A percentile compares a stretch with the other conserved stretches of the same genome.
Evolutionary conservation across 1,140 invertebrate species (phyloP).

Genomic region (Pararge aegeria): DNA sequence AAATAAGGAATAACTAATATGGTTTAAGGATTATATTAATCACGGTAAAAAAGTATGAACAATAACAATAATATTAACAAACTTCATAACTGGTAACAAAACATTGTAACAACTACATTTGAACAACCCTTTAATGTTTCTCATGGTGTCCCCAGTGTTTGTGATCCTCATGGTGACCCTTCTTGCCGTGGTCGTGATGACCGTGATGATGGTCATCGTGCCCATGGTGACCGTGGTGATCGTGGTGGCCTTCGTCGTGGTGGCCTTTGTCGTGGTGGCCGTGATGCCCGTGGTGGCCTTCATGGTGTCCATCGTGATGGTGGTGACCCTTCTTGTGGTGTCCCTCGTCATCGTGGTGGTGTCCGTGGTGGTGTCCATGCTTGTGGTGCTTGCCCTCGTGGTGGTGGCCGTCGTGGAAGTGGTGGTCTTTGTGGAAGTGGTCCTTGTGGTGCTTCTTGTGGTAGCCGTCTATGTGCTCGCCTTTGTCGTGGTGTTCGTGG

Average conservation of each 20-base stretch:
- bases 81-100: conserved; percentile 42
- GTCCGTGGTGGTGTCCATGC: conserved; percentile 80
- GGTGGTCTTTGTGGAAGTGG: conserved; percentile 86
- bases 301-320: conserved; percentile 81
- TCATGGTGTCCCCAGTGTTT: conserved; percentile 82
- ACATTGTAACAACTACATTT: conserved; percentile 34
- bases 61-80: conserved; percentile 51
- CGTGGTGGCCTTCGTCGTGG: conserved; percentile 80
- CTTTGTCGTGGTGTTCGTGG: conserved; percentile 82
- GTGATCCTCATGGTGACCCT: conserved; percentile 83
- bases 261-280: conserved; percentile 82
- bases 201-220: conserved; percentile 84
- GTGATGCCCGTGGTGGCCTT: conserved; percentile 82
- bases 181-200: conserved; percentile 83
- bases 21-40: conserved; percentile 34
- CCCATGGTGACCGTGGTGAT: conserved; percentile 84
- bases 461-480: conserved; percentile 82
- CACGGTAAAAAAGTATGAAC: conserved; percentile 49
- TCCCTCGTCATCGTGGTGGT: conserved; percentile 80
- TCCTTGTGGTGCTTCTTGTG: conserved; percentile 86
- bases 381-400: conserved; percentile 82
- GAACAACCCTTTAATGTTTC: conserved; percentile 50
- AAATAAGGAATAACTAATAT: too few species aligned
- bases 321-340: conserved; percentile 83
- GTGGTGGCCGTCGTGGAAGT: conserved; percentile 84